Evolutionary conservation across 2,888 invertebrate genomes (phyloP).

Genomic region (Lasioglossum malachurum): DNA sequence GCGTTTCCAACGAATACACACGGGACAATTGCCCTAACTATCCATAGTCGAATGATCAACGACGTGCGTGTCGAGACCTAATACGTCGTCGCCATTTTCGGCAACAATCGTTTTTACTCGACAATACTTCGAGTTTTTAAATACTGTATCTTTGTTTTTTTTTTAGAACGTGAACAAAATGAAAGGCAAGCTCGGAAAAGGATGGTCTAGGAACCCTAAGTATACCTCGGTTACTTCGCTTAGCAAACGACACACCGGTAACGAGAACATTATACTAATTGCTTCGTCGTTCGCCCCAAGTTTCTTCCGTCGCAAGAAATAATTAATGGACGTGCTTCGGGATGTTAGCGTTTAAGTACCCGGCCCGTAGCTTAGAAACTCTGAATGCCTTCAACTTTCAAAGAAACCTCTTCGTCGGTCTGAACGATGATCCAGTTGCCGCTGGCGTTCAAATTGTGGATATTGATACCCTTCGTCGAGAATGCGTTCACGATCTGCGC

Average conservation of each 20-base stretch:
- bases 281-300: background rate
- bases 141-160: conserved; percentile 55
- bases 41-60: conserved; percentile 43
- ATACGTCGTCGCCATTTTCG: background rate
- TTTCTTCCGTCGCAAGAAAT: background rate
- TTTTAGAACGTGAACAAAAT: background rate
- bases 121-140: conserved; percentile 17
- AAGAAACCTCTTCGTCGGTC: conserved; percentile 74
- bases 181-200: background rate
- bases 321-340: background rate
- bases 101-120: conserved; percentile 17
- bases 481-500: conserved; percentile 79
- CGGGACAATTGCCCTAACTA: background rate
- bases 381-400: conserved; percentile 74
- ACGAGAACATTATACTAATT: background rate
- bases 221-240: background rate
- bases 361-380: conserved; percentile 63
- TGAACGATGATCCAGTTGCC: conserved; percentile 83
- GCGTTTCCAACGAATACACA: conserved; percentile 15
- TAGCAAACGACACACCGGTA: background rate
- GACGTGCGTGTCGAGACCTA: conserved; percentile 1
- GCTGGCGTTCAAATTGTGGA: conserved; percentile 79
- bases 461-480: conserved; percentile 74
- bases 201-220: background rate
- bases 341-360: background rate